Percentiles rank a stretch among this genome's conserved stretches.
These are phyloP conservation scores for Silurus meridionalis DNA, from an alignment of 2,113 vertebrate species.

Conservation along the genomic window DNA sequence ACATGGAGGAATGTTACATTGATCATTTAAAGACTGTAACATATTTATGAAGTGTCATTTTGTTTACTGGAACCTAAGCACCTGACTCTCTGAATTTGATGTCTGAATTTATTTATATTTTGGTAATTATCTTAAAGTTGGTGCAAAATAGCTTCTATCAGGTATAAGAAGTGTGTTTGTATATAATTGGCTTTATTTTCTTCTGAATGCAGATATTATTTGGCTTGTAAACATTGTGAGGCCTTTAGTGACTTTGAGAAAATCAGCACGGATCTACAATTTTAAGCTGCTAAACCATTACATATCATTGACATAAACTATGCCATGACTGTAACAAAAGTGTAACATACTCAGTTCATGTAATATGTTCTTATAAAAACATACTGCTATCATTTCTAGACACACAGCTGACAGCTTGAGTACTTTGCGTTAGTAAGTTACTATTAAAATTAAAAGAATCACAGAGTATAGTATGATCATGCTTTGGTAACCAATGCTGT, in stretches of 20 bases:
- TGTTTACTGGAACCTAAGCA: slow-evolving; percentile 59
- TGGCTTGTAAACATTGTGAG: slow-evolving; percentile 51
- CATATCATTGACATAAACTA: slow-evolving; percentile 15
- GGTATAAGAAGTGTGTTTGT: slow-evolving; percentile 57
- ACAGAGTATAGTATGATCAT: slow-evolving; percentile 35
- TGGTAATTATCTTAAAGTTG: slow-evolving; percentile 54
- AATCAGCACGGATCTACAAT: slow-evolving; percentile 28
- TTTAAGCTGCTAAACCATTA: slow-evolving; percentile 38
- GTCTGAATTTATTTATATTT: slow-evolving; percentile 60
- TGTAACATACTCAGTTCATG: background rate
- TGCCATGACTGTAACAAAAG: slow-evolving; percentile 10
- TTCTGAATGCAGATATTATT: slow-evolving; percentile 58
- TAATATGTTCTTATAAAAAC: slow-evolving; percentile 22
- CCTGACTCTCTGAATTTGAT: slow-evolving; percentile 65
- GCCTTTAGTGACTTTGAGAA: slow-evolving; percentile 61
- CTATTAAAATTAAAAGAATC: slow-evolving; percentile 25
- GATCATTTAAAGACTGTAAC: slow-evolving; percentile 45
- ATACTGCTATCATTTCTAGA: slow-evolving; percentile 9
- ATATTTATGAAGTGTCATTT: slow-evolving; percentile 46
- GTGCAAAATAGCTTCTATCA: slow-evolving; percentile 21
- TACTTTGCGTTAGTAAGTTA: slow-evolving; percentile 13
- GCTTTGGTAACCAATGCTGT: slow-evolving; percentile 41
- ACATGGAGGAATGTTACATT: slow-evolving; percentile 80
- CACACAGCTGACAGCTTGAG: slow-evolving; percentile 16
- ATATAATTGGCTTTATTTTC: slow-evolving; percentile 63